Conservation (phyloP, 2,113 vertebrate genomes). For the Actenoides hombroni region DNA sequence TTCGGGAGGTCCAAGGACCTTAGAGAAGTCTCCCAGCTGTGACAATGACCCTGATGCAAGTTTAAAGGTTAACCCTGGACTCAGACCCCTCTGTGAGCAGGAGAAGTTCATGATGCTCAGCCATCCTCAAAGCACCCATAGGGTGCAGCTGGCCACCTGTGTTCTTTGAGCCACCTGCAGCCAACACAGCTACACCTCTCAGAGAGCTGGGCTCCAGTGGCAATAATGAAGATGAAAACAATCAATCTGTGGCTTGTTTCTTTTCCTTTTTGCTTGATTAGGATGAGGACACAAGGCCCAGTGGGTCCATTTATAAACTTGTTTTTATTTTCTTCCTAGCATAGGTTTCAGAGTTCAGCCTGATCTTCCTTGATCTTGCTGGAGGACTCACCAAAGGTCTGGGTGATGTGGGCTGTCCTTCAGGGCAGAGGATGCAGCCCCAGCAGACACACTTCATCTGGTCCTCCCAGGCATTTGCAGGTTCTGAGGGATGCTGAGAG, state of each 20-base stretch:
- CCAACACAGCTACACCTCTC: not conserved
- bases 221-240: not conserved
- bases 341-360: not conserved
- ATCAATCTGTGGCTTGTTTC: not conserved
- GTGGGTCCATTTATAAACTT: not conserved
- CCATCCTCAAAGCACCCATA: accelerated
- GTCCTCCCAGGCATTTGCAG: not conserved
- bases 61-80: not conserved
- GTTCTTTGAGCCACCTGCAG: not conserved
- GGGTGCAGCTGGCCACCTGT: not conserved
- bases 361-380: not conserved
- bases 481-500: not conserved
- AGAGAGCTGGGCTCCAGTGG: not conserved
- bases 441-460: not conserved
- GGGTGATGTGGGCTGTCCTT: not conserved
- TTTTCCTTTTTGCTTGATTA: not conserved
- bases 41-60: not conserved
- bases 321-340: not conserved
- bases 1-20: accelerated
- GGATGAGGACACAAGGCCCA: not conserved
- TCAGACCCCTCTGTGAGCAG: not conserved
- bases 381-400: too few species aligned
- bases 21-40: not conserved
- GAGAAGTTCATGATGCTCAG: accelerated
- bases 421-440: not conserved